Base-by-base conservation (phyloP, 1,140 invertebrate genomes). In the Papilio aristodemus region DNA sequence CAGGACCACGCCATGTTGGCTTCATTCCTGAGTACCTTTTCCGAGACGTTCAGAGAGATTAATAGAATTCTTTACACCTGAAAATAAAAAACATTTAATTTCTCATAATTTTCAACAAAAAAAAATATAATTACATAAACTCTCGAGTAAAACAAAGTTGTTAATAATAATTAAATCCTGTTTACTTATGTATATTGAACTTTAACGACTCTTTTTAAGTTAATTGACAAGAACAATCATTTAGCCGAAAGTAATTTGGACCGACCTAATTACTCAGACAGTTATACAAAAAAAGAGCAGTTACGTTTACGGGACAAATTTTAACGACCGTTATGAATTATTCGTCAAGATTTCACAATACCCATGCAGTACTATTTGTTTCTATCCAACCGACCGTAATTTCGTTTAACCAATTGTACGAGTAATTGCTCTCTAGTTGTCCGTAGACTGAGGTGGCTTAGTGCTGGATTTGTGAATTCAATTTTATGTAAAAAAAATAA, bases 281-380 rank as follows among this genome's bases (percentile, higher is more conserved):
- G 38, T 62, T 39, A 62, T n/a, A 22, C 17, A 64, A 41, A 64
- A 58, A 43, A 43, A 64, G 10, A 11, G 46, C 46, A 54, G 46
- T 54, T 54, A 54, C 46, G 46, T 54, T 54, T 54, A 19, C 46
- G 46, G 46, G 17, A 64, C n/a, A 19, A 41, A 64, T 27, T 64
- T 64, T 41, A 41, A 64, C 27, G 62, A 64, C 62, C 37, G 62
- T 64, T 64, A 64, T 64, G 38, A 43, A 64, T 64, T 43, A 64
- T 41, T 64, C 39, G 62, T 64, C 38, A 64, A 64, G 25, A 64
- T 43, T 64, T 22, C 11, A 43, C 17, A 41, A 64, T 64, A 22
- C 37, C 38, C n/a, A 43, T 36, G 14, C n/a, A 8, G 19, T 14
- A 62, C 59, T 62, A 62, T 62, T 62, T 62, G 59, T 62, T 62